Percentiles rank a stretch among this genome's conserved stretches.
These are phyloP conservation scores for Sisyra nigra DNA, from an alignment of 2,888 invertebrate genomes.

Conservation along the genomic window DNA sequence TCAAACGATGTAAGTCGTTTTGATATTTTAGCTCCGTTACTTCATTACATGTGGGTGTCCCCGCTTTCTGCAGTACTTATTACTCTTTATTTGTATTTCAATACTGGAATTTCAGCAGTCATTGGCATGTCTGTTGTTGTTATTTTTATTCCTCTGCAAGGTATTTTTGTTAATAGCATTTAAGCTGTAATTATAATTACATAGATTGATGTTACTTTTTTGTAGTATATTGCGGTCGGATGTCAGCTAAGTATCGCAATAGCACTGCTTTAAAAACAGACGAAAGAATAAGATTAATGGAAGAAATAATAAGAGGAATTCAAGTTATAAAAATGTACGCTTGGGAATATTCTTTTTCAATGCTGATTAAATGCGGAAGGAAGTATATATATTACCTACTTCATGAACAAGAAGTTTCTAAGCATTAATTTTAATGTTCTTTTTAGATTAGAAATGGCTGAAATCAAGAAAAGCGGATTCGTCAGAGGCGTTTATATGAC, in stretches of 20 bases:
- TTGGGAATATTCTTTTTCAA: slow-evolving; percentile 56
- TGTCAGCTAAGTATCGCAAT: slow-evolving; percentile 47
- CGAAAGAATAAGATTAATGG: slow-evolving; percentile 82
- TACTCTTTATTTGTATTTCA: slow-evolving; percentile 59
- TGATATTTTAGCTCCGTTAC: slow-evolving; percentile 68
- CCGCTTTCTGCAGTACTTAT: slow-evolving; percentile 52
- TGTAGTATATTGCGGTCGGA: slow-evolving; percentile 45
- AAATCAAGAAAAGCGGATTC: slow-evolving; percentile 43
- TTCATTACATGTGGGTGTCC: slow-evolving; percentile 76
- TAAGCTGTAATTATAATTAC: no score
- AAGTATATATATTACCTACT: background rate
- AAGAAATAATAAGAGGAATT: slow-evolving; percentile 85
- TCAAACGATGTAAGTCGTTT: slow-evolving; percentile 90
- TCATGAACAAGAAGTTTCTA: background rate
- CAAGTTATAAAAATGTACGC: slow-evolving; percentile 69
- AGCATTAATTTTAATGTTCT: background rate
- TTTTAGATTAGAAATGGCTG: slow-evolving; percentile 26
- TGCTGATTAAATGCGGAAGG: slow-evolving; percentile 40
- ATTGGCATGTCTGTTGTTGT: slow-evolving; percentile 66
- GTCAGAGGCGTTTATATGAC: slow-evolving; percentile 52
- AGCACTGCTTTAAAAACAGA: slow-evolving; percentile 77
- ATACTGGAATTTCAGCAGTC: slow-evolving; percentile 55
- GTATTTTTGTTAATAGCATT: slow-evolving; percentile 25
- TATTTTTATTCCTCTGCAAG: slow-evolving; percentile 70
- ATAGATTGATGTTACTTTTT: slow-evolving; percentile 9